These are phyloP conservation scores for Glandiceps talaboti DNA, from an alignment of 53 echinoderm and acorn worm species.

Conservation along the genomic window DNA sequence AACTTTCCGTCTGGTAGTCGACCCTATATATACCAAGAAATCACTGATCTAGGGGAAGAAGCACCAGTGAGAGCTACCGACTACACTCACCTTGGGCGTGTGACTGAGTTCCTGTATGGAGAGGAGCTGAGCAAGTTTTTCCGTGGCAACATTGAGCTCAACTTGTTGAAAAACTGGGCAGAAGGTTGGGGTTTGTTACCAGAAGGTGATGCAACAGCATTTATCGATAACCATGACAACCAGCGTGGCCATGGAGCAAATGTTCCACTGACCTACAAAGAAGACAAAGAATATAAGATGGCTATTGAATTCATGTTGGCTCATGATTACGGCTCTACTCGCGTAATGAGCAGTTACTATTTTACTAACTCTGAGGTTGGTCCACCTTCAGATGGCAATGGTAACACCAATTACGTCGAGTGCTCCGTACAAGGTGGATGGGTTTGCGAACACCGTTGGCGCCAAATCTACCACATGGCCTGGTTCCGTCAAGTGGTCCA, in stretches of 20 bases:
- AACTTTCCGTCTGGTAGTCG: slow-evolving; percentile 32
- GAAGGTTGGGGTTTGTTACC: slow-evolving; percentile 63
- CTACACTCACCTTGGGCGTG: slow-evolving; percentile 45
- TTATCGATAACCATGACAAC: slow-evolving; percentile 87
- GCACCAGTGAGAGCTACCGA: slow-evolving; percentile 60
- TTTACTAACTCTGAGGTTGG: slow-evolving; percentile 48
- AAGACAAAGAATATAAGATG: slow-evolving; percentile 55
- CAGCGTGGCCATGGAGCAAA: slow-evolving; percentile 71
- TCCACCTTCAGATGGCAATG: slow-evolving; percentile 51
- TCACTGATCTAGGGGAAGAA: slow-evolving; percentile 79
- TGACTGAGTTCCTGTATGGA: slow-evolving; percentile 85
- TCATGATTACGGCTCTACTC: slow-evolving; percentile 59
- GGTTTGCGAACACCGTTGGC: slow-evolving; percentile 85
- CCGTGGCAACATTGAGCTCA: slow-evolving; percentile 29
- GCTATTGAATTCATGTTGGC: slow-evolving; percentile 88
- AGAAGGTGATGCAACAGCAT: slow-evolving; percentile 46
- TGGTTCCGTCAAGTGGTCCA: slow-evolving; percentile 33
- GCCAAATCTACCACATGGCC: slow-evolving; percentile 42
- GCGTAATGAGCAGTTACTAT: slow-evolving; percentile 82
- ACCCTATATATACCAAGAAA: slow-evolving; percentile 70
- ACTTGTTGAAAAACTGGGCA: slow-evolving; percentile 43
- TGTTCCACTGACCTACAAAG: slow-evolving; percentile 36
- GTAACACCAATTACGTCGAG: slow-evolving; percentile 38
- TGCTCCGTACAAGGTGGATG: slow-evolving; percentile 38
- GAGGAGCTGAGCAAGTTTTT: slow-evolving; percentile 24